Evolutionary conservation across 1,140 invertebrate species (phyloP), one percentile per base, ranked within the genome.

Genomic region (Aphelenchoides besseyi): DNA sequence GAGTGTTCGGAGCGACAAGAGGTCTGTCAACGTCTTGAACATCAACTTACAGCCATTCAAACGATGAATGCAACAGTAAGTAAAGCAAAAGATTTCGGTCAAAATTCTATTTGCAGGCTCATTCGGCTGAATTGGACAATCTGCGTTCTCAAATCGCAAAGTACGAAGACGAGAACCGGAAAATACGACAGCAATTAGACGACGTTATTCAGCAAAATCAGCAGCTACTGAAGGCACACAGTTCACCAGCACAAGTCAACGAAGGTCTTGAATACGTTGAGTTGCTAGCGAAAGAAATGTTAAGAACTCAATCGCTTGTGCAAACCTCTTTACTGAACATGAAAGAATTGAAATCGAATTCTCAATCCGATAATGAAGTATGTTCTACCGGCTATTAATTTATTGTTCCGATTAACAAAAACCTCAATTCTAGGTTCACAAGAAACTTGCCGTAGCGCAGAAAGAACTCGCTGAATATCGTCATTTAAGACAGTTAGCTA

Each of bases 131-230:
- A 33, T 28, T 18, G 55, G 55, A 59, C 5, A 59, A 59, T 5
- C 26, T 59, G 55, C 55, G 55, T 23, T 28, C 55, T 8, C 55
- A 59, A 33, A 33, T 59, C 26, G 41, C 41, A 23, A 48, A 48
- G 41, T 12, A 16, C 41, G 41, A 48, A 23, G 41, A 48, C 41
- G 41, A 48, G 12, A 48, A 48, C 41, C 41, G 41, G 12, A 23
- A 12, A 12, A 12, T 48, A 12, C 41, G 23, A 23, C 41, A 48
- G 41, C 41, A 48, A 48, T 16, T 48, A 23, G 41, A 48, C 41
- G 41, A 12, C 12, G 12, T 48, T 23, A 12, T 48, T 12, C 12
- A 48, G 41, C 41, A 48, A 23, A 48, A 48, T 23, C 12, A 48
- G 41, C 12, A 48, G 41, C 41, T 48, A 12, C 12, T 48, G 12